Evolutionary conservation across 1,140 invertebrate genomes (phyloP), one percentile per base, ranked within the genome.

Genomic region (Pollicipes pollicipes): DNA sequence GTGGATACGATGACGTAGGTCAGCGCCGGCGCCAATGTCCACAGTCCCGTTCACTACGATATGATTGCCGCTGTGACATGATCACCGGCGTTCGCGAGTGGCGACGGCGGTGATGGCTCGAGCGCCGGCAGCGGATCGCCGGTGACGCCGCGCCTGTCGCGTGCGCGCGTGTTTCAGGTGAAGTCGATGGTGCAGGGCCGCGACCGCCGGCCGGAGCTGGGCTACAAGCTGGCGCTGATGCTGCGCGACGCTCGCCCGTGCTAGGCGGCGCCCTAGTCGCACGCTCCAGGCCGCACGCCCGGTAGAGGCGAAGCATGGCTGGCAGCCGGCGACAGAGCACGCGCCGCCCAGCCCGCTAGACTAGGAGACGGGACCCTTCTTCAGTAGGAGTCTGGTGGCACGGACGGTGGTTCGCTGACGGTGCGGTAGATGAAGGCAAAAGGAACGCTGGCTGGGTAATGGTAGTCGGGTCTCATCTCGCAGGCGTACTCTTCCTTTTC

Each of bases 221-320:
- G 90, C 8, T 92, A 92, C 77, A 91, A 92, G 77, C 81, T 91
- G 17, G 90, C 91, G 26, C 83, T 92, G 80, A 90, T 92, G 77
- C 84, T 93, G 8, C 64, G 24, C 13, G 45, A 58, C 10, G 24
- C 45, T 21, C 3, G 45, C 17, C 45, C 13, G 45, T 58, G 45
- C 13, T 24, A 58, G 45, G 45, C 17, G 45, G 45, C 45, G 45
- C 8, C n/a, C n/a, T n/a, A n/a, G n/a, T n/a, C n/a, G n/a, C n/a
- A n/a, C n/a, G n/a, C n/a, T n/a, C n/a, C n/a, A n/a, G n/a, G n/a
- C n/a, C n/a, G n/a, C n/a, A n/a, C n/a, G n/a, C n/a, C n/a, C n/a
- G n/a, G n/a, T n/a, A n/a, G n/a, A n/a, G n/a, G n/a, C n/a, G n/a
- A n/a, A n/a, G n/a, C n/a, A n/a, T n/a, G n/a, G n/a, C n/a, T n/a